phyloP scores from a whole-genome alignment of 2,797 vertebrate species.

The Philypnodon macrostomus region DNA sequence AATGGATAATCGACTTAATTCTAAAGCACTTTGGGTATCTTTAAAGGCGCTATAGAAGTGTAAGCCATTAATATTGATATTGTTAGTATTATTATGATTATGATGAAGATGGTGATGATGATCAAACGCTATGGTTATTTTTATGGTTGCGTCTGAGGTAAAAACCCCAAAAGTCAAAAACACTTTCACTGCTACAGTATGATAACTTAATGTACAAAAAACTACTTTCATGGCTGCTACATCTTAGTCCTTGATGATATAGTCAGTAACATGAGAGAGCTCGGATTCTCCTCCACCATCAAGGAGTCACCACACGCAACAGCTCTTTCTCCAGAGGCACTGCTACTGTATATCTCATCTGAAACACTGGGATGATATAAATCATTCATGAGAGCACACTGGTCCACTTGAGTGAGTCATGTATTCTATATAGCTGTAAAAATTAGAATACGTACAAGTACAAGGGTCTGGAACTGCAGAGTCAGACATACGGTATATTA shows the following conservation, averaged over 20 bases:
- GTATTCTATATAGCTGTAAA: conserved; percentile 13
- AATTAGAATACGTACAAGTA: conserved; percentile 21
- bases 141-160: too few species aligned
- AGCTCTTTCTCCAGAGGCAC: conserved; percentile 40
- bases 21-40: too few species aligned
- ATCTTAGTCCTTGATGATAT: conserved; percentile 34
- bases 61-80: too few species aligned
- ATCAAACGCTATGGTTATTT: too few species aligned
- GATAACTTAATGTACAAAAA: conserved; percentile 3
- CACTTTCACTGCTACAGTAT: conserved; percentile 8
- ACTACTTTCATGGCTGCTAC: conserved; percentile 18
- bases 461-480: conserved; percentile 9
- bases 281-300: conserved; percentile 29
- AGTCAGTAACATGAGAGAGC: conserved; percentile 21
- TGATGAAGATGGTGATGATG: too few species aligned
- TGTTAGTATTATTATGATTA: too few species aligned
- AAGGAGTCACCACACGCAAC: conserved; percentile 23
- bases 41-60: too few species aligned
- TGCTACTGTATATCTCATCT: conserved; percentile 19
- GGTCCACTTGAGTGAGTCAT: conserved; percentile 34
- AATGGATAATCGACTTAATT: too few species aligned
- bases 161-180: background rate
- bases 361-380: conserved; percentile 28
- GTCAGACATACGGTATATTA: conserved; percentile 11
- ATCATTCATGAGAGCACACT: conserved; percentile 49